These are phyloP conservation scores for Girardia tigrina DNA, from an alignment of 2,888 invertebrate species.

Conservation along the genomic window DNA sequence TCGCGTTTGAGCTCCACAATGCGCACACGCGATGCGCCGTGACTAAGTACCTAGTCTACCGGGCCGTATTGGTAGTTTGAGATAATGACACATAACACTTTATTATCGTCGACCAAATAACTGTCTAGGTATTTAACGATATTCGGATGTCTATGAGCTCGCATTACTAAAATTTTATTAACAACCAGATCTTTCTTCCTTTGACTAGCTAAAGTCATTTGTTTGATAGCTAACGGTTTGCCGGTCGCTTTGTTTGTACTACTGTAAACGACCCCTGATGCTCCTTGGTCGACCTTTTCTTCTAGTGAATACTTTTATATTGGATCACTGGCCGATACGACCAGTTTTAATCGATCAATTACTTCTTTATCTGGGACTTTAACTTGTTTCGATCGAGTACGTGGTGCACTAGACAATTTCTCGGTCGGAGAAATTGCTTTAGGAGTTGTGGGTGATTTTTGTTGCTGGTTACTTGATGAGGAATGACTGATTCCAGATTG, in stretches of 20 bases:
- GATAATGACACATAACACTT: slow-evolving; percentile 88
- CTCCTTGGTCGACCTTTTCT: slow-evolving; percentile 40
- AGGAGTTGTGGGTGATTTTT: slow-evolving; percentile 19
- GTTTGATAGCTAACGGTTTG: slow-evolving; percentile 74
- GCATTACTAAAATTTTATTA: slow-evolving; percentile 63
- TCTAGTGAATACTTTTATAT: slow-evolving; percentile 38
- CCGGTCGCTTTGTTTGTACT: slow-evolving; percentile 30
- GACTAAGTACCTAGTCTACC: no score
- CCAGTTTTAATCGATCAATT: slow-evolving; percentile 60
- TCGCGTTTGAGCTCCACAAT: no score
- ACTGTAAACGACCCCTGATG: slow-evolving; percentile 36
- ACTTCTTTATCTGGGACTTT: slow-evolving; percentile 64
- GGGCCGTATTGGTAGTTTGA: no score
- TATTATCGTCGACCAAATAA: slow-evolving; percentile 69
- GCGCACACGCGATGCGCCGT: no score
- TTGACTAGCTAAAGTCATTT: slow-evolving; percentile 83
- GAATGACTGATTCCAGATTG: slow-evolving; percentile 14
- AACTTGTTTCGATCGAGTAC: slow-evolving; percentile 7
- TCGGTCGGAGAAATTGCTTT: background rate
- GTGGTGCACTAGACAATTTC: background rate
- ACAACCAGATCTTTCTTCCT: slow-evolving; percentile 84
- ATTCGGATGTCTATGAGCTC: slow-evolving; percentile 67
- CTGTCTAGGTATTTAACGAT: slow-evolving; percentile 85
- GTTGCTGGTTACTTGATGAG: background rate
- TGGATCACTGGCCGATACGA: slow-evolving; percentile 38